Conservation (phyloP, 2,797 vertebrate species). For the Fringilla coelebs region DNA sequence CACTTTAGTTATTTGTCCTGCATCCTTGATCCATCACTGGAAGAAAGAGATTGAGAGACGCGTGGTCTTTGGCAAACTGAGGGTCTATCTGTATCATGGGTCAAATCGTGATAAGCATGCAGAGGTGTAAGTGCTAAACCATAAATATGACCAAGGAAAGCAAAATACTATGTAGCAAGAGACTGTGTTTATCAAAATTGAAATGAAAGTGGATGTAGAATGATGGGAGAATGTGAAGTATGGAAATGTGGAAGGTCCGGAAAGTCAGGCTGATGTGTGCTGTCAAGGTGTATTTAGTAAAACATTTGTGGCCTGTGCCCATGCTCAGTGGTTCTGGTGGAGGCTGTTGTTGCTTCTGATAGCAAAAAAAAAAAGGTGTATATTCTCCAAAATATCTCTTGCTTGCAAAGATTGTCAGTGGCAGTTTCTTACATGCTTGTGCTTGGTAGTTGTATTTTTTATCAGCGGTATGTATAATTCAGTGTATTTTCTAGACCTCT, state of each 20-base stretch:
- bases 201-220: neutral
- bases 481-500: neutral
- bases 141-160: neutral
- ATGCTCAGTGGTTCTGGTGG: neutral
- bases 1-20: conserved; percentile 92
- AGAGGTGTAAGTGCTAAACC: conserved; percentile 75
- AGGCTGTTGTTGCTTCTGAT: neutral
- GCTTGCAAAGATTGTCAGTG: neutral
- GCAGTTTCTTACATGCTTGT: neutral
- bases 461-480: neutral
- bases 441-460: neutral
- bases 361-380: neutral
- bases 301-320: neutral
- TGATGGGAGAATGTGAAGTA: neutral
- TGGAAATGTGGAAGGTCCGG: neutral
- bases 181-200: neutral
- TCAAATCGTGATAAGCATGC: conserved; percentile 80
- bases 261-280: neutral
- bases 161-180: neutral
- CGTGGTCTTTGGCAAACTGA: conserved; percentile 76
- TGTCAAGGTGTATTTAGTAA: neutral
- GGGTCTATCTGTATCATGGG: conserved; percentile 90
- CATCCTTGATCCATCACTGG: conserved; percentile 95
- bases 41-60: conserved; percentile 88
- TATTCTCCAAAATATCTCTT: neutral